These are phyloP conservation scores for Trichonephila inaurata DNA, from an alignment of 1,140 invertebrate species.

Conservation along the genomic window DNA sequence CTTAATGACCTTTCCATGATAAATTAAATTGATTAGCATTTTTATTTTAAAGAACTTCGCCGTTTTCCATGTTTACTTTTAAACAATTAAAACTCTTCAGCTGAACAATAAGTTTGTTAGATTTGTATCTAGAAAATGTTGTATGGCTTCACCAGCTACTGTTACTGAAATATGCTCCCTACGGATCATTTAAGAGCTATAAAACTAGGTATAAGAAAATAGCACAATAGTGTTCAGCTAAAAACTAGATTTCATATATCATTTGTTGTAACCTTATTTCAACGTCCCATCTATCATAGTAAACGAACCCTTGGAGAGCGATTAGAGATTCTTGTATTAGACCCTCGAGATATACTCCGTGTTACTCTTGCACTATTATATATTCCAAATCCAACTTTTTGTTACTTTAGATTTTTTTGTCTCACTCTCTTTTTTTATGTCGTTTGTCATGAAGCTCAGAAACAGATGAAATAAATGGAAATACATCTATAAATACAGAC, in stretches of 20 bases:
- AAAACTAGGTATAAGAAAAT: neutral
- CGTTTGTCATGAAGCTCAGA: neutral
- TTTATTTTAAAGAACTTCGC: too few relatives aligned
- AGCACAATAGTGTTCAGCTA: neutral
- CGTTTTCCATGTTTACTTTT: neutral
- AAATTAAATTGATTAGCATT: too few relatives aligned
- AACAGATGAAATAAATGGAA: neutral
- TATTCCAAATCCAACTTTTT: neutral
- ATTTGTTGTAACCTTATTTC: constrained; percentile 19
- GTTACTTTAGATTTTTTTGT: neutral
- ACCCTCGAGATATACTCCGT: neutral
- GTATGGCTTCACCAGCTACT: neutral
- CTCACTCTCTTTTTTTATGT: neutral
- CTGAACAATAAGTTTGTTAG: neutral
- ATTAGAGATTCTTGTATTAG: constrained; percentile 19
- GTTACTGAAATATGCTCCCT: neutral
- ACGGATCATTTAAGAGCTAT: neutral
- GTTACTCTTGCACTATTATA: neutral
- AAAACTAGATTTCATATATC: constrained; percentile 11
- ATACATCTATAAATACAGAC: neutral
- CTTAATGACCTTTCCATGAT: too few relatives aligned
- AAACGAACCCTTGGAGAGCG: neutral
- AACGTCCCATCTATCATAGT: constrained; percentile 33
- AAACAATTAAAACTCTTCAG: neutral
- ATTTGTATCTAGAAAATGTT: neutral